A percentile compares a stretch with the other conserved stretches of the same genome.
These are phyloP conservation scores for Calonectris borealis DNA, from an alignment of 2,113 vertebrate species.

Conservation along the genomic window DNA sequence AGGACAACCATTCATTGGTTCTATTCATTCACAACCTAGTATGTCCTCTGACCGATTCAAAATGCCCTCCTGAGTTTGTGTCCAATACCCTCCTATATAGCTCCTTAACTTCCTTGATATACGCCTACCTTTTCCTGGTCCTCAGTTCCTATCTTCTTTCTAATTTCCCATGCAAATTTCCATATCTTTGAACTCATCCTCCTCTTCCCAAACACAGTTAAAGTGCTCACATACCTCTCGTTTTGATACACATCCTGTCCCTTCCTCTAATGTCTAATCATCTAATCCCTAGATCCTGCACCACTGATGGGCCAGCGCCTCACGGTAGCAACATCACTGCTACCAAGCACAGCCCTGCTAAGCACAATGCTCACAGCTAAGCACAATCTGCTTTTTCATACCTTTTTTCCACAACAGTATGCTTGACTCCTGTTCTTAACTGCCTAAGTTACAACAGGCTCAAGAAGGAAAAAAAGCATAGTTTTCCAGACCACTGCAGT, in stretches of 20 bases:
- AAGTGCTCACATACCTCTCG: neutral
- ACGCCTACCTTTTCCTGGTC: neutral
- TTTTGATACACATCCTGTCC: neutral
- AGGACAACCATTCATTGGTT: neutral
- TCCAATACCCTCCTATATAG: neutral
- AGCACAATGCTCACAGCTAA: neutral
- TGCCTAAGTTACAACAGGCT: neutral
- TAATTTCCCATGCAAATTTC: neutral
- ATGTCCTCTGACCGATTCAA: neutral
- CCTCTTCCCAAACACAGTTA: neutral
- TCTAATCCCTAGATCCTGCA: neutral
- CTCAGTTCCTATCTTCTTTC: neutral
- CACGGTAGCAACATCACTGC: accelerated
- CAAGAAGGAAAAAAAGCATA: neutral
- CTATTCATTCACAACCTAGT: neutral
- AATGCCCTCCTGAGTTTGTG: neutral
- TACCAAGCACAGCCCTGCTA: neutral
- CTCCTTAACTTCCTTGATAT: neutral
- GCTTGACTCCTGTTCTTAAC: neutral
- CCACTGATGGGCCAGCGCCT: neutral
- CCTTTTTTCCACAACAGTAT: neutral
- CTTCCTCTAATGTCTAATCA: neutral
- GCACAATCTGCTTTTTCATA: neutral
- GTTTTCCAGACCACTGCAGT: neutral
- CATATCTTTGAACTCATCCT: neutral